Base-by-base conservation (phyloP, 2,888 invertebrate species). In the Drosophila seclusa region DNA sequence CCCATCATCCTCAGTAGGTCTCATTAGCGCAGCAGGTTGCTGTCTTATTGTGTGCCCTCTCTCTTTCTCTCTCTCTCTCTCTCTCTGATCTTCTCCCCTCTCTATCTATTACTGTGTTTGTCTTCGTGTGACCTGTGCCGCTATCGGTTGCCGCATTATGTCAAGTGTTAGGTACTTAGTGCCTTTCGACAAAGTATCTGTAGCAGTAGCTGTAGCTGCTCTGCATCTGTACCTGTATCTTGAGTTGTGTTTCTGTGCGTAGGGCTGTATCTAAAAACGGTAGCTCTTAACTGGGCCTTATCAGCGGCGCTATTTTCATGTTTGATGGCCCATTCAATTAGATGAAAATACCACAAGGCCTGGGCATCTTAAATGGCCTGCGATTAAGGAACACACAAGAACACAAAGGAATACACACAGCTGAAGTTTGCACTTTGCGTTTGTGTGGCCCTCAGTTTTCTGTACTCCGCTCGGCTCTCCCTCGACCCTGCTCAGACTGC, bases 141-240 rank as follows among this genome's bases (percentile, higher is more conserved):
- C 86, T 89, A 86, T 88, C 90, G 87, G 68, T 34, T 50, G 80
- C 76, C 78, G 78, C 82, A 88, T 85, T 88, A 86, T 88, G 85
- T 85, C 85, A 85, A 90, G 91, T 91, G 90, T 91, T 85, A 91
- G 90, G 85, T 91, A 91, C 90, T 91, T 91, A 90, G 90, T 82
- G 86, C 90, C 89, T 80, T 13, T 61, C 60, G 61, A 52, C 73
- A 45, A 62, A 36, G 64, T 58, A 73, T 57, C 61, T 68, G 65
- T 65, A 52, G 45, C 53, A 59, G 21, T 34, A 38, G n/a, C 38
- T 40, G 24, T 67, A 31, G 53, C 18, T 45, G 45, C 36, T 42
- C 49, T 58, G 49, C 58, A 52, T 76, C 32, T 61, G 45, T 38
- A 34, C 38, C 40, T 61, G 32, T 50, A 21, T 13, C 21, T 42